phyloP scores from a whole-genome alignment of 2,888 invertebrate species.

The Zele albiditarsus region DNA sequence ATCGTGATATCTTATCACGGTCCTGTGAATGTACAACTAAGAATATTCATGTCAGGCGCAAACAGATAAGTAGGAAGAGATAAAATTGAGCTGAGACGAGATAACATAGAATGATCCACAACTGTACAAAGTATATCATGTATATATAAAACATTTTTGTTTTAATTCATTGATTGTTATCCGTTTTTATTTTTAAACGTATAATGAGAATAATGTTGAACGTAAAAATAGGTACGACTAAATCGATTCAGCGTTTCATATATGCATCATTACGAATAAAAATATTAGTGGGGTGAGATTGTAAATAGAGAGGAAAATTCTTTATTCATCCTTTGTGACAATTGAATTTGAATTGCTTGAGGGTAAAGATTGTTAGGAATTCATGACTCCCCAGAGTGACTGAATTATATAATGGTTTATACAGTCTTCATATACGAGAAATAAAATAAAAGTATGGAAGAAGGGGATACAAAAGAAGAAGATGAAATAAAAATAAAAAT shows the following conservation, averaged over 20 bases:
- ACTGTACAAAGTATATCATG: background rate
- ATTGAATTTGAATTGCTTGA: background rate
- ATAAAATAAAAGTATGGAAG: background rate
- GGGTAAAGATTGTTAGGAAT: background rate
- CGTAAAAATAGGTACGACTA: background rate
- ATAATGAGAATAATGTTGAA: background rate
- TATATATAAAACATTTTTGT: constrained; percentile 18
- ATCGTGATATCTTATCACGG: constrained; percentile 57
- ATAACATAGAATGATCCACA: constrained; percentile 32
- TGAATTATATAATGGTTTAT: background rate
- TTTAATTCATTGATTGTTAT: background rate
- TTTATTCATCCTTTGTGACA: background rate
- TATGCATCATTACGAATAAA: too few species aligned
- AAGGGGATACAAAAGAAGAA: background rate
- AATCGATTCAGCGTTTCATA: too few species aligned
- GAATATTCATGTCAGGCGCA: constrained; percentile 57
- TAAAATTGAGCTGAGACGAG: constrained; percentile 47
- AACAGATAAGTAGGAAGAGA: constrained; percentile 57
- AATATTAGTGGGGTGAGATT: too few species aligned
- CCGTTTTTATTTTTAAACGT: background rate
- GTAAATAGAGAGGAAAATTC: background rate
- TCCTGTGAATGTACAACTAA: constrained; percentile 37
- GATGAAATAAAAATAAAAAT: constrained; percentile 15
- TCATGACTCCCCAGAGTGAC: background rate
- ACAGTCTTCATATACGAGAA: background rate